Base-by-base conservation (phyloP, 2,797 vertebrate species). In the Lophius americanus region DNA sequence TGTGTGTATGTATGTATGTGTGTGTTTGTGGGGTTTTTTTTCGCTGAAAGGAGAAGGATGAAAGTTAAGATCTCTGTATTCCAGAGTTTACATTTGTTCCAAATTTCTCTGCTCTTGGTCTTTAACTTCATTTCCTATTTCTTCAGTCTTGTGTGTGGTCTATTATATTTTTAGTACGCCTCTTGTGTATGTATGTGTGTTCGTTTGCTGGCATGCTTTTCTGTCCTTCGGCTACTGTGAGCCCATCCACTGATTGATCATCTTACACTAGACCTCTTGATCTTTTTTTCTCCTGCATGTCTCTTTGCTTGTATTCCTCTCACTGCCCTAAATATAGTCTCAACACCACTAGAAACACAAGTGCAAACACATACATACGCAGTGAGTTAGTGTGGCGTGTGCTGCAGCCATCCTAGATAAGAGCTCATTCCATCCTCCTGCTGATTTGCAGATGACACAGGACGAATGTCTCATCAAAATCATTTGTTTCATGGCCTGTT, bases 261-360 rank as follows among this genome's bases (percentile, higher is more conserved):
- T 90, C 63, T 50, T 62, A 85, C 85, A 89, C 81, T 78, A 90
- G 90, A 92, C 89, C 91, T 91, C 85, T 86, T 74, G 81, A 84
- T 83, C 83, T 85, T 74, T 81, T 85, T 85, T 81, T 72, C 39
- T 51, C 54, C 62, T 44, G 8, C 9, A 3, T 83, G 81, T 85
- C 74, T 81, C 84, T 85, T 79, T 70, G 64, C 78, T 78, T 71
- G 76, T 88, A 75, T 76, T 75, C 73, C 77, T 84, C 81, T 84
- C 63, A 75, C 66, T 68, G 73, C 63, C 86, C 90, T 92, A 93
- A 92, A 93, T 92, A 91, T 94, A 93, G 89, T 79, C 68, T 68
- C 68, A 60, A 63, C 56, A 74, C 67, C 23, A 62, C 36, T 42
- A 5, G 9, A 43, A 58, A 55, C 44, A 53, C 60, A 52, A 23